These are phyloP conservation scores for Elachura formosa DNA, from an alignment of 2,113 vertebrate species.

Conservation along the genomic window DNA sequence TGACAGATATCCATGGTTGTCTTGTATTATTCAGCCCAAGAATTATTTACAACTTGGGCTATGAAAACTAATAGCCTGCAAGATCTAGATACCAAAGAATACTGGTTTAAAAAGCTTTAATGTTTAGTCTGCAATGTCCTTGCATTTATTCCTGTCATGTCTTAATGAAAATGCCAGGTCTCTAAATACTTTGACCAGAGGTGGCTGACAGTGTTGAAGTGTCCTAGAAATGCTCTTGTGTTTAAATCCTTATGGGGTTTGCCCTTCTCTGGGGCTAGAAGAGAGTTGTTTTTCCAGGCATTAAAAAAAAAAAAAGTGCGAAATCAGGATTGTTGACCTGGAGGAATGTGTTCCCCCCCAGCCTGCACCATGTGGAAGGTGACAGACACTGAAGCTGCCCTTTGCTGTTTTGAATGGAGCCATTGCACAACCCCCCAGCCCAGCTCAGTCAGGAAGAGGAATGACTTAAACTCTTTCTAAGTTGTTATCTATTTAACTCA, in stretches of 20 bases:
- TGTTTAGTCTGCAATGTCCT: slow-evolving; percentile 14
- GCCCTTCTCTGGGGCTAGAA: neutral
- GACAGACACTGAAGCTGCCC: neutral
- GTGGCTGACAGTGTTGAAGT: neutral
- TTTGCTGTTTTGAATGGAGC: neutral
- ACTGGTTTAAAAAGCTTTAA: slow-evolving; percentile 65
- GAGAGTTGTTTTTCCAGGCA: neutral
- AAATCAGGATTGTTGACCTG: neutral
- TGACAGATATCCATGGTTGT: neutral
- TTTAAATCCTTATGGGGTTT: neutral
- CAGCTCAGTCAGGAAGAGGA: neutral
- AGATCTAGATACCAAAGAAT: slow-evolving; percentile 67
- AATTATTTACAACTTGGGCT: neutral
- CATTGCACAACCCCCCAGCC: neutral
- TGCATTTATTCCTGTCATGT: neutral
- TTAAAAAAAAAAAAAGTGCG: neutral
- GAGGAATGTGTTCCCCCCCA: neutral
- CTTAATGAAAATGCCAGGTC: slow-evolving; percentile 7
- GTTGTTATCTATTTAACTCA: neutral
- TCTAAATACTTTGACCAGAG: neutral
- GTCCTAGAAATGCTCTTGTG: neutral
- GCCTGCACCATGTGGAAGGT: neutral
- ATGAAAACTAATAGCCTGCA: neutral
- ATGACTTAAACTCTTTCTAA: neutral
- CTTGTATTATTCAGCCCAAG: neutral